Conservation (phyloP, 2,888 invertebrate genomes). For the Eutolmus rufibarbis region DNA sequence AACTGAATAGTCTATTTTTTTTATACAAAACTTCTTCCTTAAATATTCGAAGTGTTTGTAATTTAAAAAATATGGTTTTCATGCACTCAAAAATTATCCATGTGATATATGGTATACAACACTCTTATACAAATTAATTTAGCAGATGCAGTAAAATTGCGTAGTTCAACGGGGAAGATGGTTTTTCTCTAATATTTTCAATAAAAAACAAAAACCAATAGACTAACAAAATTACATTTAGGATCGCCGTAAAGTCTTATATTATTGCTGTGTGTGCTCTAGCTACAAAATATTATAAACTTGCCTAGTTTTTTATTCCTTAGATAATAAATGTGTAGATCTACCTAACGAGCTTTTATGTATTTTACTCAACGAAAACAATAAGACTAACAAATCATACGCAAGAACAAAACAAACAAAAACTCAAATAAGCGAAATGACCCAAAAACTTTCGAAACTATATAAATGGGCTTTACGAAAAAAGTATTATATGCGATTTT, state of each 20-base stretch:
- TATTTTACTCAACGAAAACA: not conserved
- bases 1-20: no score
- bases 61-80: not conserved
- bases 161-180: no score
- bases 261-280: not conserved
- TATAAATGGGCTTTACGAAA: not conserved
- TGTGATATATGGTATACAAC: no score
- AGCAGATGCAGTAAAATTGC: not conserved
- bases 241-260: not conserved
- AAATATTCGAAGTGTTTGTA: not conserved
- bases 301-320: not conserved
- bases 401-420: not conserved
- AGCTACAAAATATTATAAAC: not conserved
- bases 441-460: not conserved
- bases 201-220: no score
- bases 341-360: not conserved
- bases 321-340: not conserved
- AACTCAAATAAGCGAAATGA: constrained; percentile 2
- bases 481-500: not conserved
- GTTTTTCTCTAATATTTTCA: not conserved
- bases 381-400: not conserved
- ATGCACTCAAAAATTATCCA: not conserved
- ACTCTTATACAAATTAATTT: no score
- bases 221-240: no score
- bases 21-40: not conserved